Base-by-base conservation (phyloP, 2,113 vertebrate species). In the Damaliscus lunatus region DNA sequence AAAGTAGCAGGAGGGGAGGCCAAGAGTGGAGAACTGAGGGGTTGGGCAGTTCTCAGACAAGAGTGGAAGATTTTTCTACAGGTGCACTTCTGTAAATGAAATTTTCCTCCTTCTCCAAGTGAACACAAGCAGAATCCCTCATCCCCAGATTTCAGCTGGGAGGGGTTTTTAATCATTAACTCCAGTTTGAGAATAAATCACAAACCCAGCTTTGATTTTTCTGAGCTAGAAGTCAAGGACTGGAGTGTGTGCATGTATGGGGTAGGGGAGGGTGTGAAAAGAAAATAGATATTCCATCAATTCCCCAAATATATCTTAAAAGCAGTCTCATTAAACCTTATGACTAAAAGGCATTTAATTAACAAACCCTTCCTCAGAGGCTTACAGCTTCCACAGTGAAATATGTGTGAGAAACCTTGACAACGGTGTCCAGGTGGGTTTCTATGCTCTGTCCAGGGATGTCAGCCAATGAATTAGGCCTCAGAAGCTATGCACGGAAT, bases 321-420 rank as follows among this genome's bases (percentile, higher is more conserved):
- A 96, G 59, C 43, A 6, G 36, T 96, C 40, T 96, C 91, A 94
- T 55, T 97, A 96, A 97, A 88, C 59, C 59, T 88, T 91, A 80
- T 59, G 83, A 81, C 52, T 74, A 90, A 97, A 87, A 94, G 23
- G 55, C n/a, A 84, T 94, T 97, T 97, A 95, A 94, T 95, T 96
- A 94, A 86, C 67, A 90, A 88, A 94, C 27, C 33, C 29, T 89
- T 92, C 52, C 64, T 92, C 80, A 29, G 48, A 95, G 83, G 48
- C 67, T 92, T 90, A 6, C 53, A 88, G 83, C 43, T 92, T 85
- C 33, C 57, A 90, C 62, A 77, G 15, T 60, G 74, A 94, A 78
- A 53, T 29, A 4, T 59, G 43, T 77, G 59, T 90, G 55, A 96
- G 64, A 96, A 92, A 71, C 23, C 40, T 86, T 90, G 55, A 97